A percentile compares a stretch with the other conserved stretches of the same genome.
Evolutionary conservation across 1,140 invertebrate species (phyloP).

Genomic region (Brachionus plicatilis): DNA sequence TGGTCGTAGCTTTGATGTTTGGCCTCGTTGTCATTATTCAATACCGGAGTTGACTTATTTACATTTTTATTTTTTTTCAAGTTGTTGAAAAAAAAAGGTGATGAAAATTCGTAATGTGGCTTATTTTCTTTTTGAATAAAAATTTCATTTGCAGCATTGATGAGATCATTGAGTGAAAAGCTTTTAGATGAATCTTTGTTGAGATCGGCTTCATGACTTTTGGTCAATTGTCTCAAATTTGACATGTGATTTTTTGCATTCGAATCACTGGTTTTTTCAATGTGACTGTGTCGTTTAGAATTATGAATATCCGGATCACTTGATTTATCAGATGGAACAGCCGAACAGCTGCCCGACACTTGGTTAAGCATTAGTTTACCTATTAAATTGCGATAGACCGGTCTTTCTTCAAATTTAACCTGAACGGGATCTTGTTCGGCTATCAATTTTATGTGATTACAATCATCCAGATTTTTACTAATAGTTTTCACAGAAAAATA

Average conservation of each 20-base stretch:
- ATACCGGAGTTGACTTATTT: background rate
- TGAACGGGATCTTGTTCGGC: conserved; percentile 16
- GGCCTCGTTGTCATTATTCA: background rate
- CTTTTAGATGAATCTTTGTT: conserved; percentile 8
- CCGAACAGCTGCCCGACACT: background rate
- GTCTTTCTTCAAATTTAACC: conserved; percentile 31
- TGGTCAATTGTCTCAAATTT: background rate
- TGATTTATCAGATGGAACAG: background rate
- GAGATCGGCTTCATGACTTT: background rate
- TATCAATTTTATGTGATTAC: conserved; percentile 17
- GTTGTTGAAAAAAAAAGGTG: background rate
- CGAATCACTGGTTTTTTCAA: background rate
- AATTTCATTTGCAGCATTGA: conserved; percentile 12
- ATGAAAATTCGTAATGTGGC: background rate
- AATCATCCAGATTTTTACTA: conserved; percentile 24
- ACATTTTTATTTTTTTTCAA: background rate
- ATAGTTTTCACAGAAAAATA: conserved; percentile 36
- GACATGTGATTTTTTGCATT: background rate
- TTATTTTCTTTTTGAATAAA: background rate
- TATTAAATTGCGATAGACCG: conserved; percentile 10
- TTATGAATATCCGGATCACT: background rate
- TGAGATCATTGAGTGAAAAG: conserved; percentile 3
- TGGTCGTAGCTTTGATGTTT: background rate
- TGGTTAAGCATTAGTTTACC: conserved; percentile 2
- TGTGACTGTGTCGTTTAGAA: background rate